phyloP scores from a whole-genome alignment of 2,113 vertebrate species.

The Phylloscopus trochiloides region DNA sequence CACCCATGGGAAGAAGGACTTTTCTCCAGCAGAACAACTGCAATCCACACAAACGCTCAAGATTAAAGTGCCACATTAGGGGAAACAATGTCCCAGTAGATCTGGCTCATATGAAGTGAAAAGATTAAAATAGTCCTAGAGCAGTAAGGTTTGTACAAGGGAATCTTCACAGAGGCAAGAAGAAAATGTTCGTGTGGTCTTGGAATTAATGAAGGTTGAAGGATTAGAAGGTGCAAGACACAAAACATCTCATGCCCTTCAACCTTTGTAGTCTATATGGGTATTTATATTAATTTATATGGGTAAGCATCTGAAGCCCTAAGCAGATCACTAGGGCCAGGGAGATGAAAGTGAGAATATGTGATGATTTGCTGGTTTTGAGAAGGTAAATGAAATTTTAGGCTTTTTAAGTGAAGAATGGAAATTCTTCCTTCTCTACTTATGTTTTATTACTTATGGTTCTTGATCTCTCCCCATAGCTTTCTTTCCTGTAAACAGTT shows the following conservation, averaged over 20 bases:
- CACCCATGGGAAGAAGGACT: background rate
- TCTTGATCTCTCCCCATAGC: background rate
- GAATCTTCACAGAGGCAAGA: background rate
- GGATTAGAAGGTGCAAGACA: background rate
- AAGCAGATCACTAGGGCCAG: background rate
- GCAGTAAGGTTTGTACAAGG: background rate
- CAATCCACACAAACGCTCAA: background rate
- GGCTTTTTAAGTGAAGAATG: background rate
- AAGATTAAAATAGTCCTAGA: background rate
- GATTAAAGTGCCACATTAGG: background rate
- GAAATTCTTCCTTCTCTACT: background rate
- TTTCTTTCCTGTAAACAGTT: background rate
- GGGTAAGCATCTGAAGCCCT: background rate
- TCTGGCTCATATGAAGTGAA: background rate
- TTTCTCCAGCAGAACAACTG: background rate
- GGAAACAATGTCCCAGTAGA: background rate
- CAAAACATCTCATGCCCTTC: background rate
- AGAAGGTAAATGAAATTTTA: background rate
- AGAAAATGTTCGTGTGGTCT: background rate
- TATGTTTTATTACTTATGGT: accelerated
- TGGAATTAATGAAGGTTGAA: background rate
- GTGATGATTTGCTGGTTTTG: background rate
- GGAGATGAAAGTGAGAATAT: background rate
- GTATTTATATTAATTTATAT: background rate
- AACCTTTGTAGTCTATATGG: background rate